Evolutionary conservation across 2,113 vertebrate genomes (phyloP), one percentile per base, ranked within the genome.

Genomic region (Rhipidura dahli): DNA sequence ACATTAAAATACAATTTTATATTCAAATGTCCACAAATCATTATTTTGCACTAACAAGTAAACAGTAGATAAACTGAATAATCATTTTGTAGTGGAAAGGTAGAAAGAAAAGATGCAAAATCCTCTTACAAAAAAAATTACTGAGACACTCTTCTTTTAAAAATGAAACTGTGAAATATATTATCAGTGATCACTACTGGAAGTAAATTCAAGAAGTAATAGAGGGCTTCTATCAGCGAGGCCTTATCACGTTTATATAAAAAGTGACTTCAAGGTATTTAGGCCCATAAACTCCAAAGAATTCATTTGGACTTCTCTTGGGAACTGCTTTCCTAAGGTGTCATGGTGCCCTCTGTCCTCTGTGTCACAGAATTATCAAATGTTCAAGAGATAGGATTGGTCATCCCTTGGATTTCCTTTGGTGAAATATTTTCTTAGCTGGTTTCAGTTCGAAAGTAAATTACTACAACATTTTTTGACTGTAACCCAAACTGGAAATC

Each of bases 221-320:
- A 47, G 33, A 35, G 9, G 4, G 2, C 6, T 56, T 63, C 33
- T 57, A 27, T 56, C 26, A 47, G n/a, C 2, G 1, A 4, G 3
- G 14, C 3, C 11, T 50, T 53, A 26, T 4, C 0, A 2, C 3
- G 2, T 47, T 39, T 72, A 11, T 23, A 14, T 7, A 59, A 88
- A 71, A 68, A 7, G 1, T 57, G 21, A 35, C 27, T 72, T 56
- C 31, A 59, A 39, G 18, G 3, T 49, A 57, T 35, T 40, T 45
- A 61, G 12, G 5, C 5, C n/a, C 1, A 31, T 17, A 7, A 18
- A 3, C 4, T 33, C 11, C 15, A 40, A 47, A 9, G 1, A 37
- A 40, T 3, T 28, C 80, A 26, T 76, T 44, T 57, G 3, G 4
- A 13, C 0, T 64, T 71, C 14, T 53, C 9, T 59, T 53, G 4